phyloP scores from a whole-genome alignment of 2,888 invertebrate species.

The Steinernema scapterisci region DNA sequence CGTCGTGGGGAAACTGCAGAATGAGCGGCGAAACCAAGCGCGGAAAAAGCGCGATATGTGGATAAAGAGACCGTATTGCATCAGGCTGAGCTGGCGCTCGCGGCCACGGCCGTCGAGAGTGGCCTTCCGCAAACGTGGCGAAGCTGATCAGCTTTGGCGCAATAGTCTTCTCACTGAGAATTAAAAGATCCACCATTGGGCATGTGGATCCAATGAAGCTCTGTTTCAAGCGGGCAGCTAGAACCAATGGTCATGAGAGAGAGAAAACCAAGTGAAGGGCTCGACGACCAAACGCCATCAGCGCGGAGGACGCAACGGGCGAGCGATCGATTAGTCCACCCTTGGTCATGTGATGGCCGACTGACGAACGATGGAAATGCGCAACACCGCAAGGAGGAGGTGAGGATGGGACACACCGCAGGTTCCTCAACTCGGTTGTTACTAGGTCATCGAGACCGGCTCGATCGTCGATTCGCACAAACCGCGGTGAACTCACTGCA shows the following conservation, averaged over 20 bases:
- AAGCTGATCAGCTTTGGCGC: neutral
- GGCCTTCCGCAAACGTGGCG: no score
- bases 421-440: no score
- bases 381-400: neutral
- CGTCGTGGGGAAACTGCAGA: neutral
- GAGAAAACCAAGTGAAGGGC: neutral
- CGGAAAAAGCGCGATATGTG: neutral
- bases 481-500: neutral
- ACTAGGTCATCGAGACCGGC: no score
- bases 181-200: no score
- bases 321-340: conserved; percentile 23
- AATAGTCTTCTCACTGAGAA: no score
- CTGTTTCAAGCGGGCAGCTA: neutral
- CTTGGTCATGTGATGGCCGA: conserved; percentile 14
- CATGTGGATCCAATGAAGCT: no score
- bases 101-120: neutral
- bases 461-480: neutral
- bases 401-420: neutral
- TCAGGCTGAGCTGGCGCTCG: neutral
- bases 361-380: conserved; percentile 12
- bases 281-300: conserved; percentile 17
- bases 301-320: conserved; percentile 9
- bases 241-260: conserved; percentile 5
- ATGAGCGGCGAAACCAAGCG: no score
- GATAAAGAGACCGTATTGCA: neutral